These are phyloP conservation scores for Melanaphis sacchari DNA, from an alignment of 1,140 invertebrate species.

Conservation along the genomic window DNA sequence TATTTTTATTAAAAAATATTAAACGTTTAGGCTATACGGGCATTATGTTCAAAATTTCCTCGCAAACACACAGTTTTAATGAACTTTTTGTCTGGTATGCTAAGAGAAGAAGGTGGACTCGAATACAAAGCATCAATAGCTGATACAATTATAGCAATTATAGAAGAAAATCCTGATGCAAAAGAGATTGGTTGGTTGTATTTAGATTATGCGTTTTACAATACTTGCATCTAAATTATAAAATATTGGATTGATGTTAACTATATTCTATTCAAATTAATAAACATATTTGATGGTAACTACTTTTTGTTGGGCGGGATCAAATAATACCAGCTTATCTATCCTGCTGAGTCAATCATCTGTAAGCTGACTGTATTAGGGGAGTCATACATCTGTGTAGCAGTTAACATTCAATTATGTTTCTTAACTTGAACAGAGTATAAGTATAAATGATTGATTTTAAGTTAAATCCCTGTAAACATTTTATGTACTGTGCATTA, in stretches of 20 bases:
- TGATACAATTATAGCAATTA: slow-evolving; percentile 96
- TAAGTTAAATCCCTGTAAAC: not conserved
- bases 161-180: slow-evolving; percentile 94
- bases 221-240: not conserved
- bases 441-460: not conserved
- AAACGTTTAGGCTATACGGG: slow-evolving; percentile 67
- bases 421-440: no score
- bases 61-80: slow-evolving; percentile 95
- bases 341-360: no score
- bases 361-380: no score
- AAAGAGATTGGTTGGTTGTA: slow-evolving; percentile 83
- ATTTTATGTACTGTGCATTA: not conserved
- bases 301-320: not conserved
- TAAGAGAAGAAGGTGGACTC: slow-evolving; percentile 96
- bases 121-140: slow-evolving; percentile 99
- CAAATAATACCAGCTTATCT: no score
- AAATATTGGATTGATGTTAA: not conserved
- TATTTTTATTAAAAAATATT: not conserved
- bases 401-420: no score
- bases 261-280: not conserved
- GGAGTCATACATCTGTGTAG: no score
- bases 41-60: slow-evolving; percentile 95
- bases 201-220: not conserved
- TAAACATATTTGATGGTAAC: not conserved
- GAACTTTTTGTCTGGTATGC: slow-evolving; percentile 94